Evolutionary conservation across 1,140 invertebrate species (phyloP), one percentile per base, ranked within the genome.

Genomic region (Apocrypta bakeri): DNA sequence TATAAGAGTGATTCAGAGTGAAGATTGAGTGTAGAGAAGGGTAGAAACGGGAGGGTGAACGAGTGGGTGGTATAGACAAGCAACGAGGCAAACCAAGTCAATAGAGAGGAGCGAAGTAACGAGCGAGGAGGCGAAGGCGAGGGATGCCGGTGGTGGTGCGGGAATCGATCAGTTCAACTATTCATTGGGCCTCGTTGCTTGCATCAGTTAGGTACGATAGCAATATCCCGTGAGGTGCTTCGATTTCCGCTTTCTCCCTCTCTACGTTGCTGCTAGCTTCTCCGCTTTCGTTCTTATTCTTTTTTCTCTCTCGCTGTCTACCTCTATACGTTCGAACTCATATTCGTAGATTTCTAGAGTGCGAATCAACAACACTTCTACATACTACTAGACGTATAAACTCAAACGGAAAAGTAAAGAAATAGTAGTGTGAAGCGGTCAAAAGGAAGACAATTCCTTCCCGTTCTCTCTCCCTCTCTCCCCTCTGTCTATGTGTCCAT

Each of bases 121-220:
- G 21, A 56, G 48, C 48, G 48, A 21, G 48, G 21, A 56, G 48
- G 21, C 48, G 48, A 56, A 3, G 48, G 48, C 48, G 48, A n/a
- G 48, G 48, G 48, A 56, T 56, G 48, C 48, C 48, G 48, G 48
- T 4, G 48, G 48, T 56, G 14, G 3, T 1, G 21, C 48, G 48
- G 48, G 48, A 56, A 56, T 56, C 48, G 48, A n/a, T 56, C 48
- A 56, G 48, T 56, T 56, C 48, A 56, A 56, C 48, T 56, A 56
- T 56, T 56, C 48, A 56, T 56, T 21, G 48, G 48, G 48, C 48
- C 17, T 14, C 48, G 48, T 21, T 56, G 48, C 17, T 56, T 56
- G 48, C 48, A 21, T 56, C 48, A 56, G 48, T 56, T 17, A n/a
- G 48, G 48, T 56, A 56, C 6, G 48, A 56, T 56, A 56, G 48